Conservation (phyloP, 2,797 vertebrate genomes). For the Florisuga fusca region DNA sequence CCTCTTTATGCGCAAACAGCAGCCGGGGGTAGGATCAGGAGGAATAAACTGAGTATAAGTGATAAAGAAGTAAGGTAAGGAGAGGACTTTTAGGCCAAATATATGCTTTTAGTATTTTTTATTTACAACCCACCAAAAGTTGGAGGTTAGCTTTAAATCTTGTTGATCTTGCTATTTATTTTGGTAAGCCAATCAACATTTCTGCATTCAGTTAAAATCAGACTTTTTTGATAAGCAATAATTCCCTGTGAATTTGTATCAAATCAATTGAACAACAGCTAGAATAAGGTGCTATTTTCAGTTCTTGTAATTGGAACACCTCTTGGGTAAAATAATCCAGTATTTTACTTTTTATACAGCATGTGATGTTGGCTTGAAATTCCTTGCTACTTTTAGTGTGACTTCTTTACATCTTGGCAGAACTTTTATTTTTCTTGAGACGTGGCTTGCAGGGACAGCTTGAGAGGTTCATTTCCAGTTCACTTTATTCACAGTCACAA, state of each 20-base stretch:
- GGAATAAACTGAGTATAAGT: not conserved
- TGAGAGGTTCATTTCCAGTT: not conserved
- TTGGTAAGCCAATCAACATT: not conserved
- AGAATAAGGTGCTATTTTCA: not conserved
- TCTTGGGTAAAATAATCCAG: not conserved
- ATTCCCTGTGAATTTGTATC: not conserved
- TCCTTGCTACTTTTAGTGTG: not conserved
- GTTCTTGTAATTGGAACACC: not conserved
- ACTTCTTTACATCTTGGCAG: not conserved
- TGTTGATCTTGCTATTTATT: not conserved
- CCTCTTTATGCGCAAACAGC: conserved; percentile 15
- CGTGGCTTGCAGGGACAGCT: not conserved
- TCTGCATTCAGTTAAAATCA: not conserved
- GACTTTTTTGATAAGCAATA: not conserved
- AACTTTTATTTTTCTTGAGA: not conserved
- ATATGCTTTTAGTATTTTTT: not conserved
- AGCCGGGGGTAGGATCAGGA: not conserved
- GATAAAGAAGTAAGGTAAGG: not conserved
- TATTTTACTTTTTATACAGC: not conserved
- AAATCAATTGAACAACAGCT: not conserved
- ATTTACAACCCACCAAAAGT: not conserved
- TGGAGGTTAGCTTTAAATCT: not conserved
- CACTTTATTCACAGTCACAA: not conserved
- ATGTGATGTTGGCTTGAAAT: not conserved
- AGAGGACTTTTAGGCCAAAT: not conserved